Percentiles rank a stretch among this genome's conserved stretches.
Conservation (phyloP, 2,888 invertebrate genomes). For the Horisme vitalbata region DNA sequence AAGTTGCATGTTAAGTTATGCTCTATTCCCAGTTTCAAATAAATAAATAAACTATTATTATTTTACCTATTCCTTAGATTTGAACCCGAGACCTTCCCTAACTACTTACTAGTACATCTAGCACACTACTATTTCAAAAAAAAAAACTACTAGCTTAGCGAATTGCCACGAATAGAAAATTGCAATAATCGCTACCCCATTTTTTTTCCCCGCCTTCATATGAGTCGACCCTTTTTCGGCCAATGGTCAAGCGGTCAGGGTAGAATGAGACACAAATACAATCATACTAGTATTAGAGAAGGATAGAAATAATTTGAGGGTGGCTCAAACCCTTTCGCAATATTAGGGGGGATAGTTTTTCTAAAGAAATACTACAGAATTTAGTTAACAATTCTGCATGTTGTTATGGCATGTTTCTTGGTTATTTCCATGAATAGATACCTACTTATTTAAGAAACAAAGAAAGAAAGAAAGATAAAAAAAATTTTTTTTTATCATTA, state of each 20-base stretch:
- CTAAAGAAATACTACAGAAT: slow-evolving; percentile 7
- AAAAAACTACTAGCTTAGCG: no score
- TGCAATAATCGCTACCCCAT: background rate
- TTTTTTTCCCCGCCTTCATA: slow-evolving; percentile 13
- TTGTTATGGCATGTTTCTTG: background rate
- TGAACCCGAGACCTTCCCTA: no score
- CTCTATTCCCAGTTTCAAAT: no score
- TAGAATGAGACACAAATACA: slow-evolving; percentile 43
- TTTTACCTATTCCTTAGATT: no score
- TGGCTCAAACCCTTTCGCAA: slow-evolving; percentile 24
- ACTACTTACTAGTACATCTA: no score
- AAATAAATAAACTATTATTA: no score
- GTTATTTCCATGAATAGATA: background rate
- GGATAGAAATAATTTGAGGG: slow-evolving; percentile 7
- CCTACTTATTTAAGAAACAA: no score
- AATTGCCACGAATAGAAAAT: background rate
- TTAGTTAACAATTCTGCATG: background rate
- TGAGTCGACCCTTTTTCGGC: slow-evolving; percentile 40
- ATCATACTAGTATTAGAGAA: slow-evolving; percentile 29
- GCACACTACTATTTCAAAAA: no score
- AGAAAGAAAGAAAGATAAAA: no score
- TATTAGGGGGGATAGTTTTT: slow-evolving; percentile 15
- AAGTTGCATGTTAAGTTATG: no score
- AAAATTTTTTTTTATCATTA: no score
- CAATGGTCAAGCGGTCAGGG: slow-evolving; percentile 77